A percentile compares a stretch with the other conserved stretches of the same genome.
Evolutionary conservation across 2,113 vertebrate species (phyloP).

Genomic region (Mellivora capensis): DNA sequence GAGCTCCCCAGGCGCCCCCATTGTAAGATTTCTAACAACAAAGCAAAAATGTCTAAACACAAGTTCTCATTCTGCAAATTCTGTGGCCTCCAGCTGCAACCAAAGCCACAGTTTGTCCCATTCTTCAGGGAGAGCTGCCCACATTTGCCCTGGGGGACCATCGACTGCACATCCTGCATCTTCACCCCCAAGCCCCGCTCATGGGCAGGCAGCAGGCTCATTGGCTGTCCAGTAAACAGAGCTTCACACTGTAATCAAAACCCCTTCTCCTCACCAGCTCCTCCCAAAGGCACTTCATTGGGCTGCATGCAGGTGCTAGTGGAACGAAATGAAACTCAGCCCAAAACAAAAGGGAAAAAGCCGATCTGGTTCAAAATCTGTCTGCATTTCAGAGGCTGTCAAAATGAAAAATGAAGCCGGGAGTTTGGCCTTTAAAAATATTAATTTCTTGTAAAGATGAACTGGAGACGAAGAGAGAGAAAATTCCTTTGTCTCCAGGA

Average conservation of each 20-base stretch:
- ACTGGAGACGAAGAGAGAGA: constrained; percentile 59
- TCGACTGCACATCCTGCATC: accelerated
- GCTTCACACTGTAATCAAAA: constrained; percentile 28
- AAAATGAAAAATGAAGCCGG: constrained; percentile 83
- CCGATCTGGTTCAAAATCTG: constrained; percentile 70
- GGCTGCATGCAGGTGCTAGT: background rate
- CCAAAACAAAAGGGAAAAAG: constrained; percentile 21
- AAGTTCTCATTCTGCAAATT: background rate
- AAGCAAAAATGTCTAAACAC: background rate
- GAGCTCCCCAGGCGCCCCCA: background rate
- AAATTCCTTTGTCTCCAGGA: constrained; percentile 70
- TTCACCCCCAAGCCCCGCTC: background rate
- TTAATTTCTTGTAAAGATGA: constrained; percentile 81
- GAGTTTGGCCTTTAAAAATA: constrained; percentile 84
- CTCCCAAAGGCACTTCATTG: constrained; percentile 26
- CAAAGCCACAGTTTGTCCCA: too few relatives aligned
- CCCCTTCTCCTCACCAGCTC: constrained; percentile 34
- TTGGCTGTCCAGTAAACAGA: background rate
- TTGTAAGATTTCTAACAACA: background rate
- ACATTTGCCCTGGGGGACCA: too few relatives aligned
- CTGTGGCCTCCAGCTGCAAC: background rate
- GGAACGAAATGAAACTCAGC: constrained; percentile 59
- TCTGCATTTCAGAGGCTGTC: constrained; percentile 81
- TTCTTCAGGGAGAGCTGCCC: background rate
- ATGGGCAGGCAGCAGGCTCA: accelerated